A percentile compares a stretch with the other conserved stretches of the same genome.
Evolutionary conservation across 2,888 invertebrate species (phyloP).

Genomic region (Cyaniris semiargus): DNA sequence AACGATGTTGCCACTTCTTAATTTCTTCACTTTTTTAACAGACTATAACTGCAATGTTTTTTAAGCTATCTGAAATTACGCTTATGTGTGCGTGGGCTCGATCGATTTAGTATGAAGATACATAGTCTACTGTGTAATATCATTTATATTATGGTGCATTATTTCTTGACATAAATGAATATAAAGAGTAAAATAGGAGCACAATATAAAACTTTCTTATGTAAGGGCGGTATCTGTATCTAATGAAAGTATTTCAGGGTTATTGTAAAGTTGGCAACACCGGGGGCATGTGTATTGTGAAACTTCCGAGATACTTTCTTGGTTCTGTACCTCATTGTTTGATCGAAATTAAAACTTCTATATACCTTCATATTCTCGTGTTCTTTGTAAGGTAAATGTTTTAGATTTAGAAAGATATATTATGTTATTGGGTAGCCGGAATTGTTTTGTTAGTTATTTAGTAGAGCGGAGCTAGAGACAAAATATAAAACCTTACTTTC

Average conservation of each 20-base stretch:
- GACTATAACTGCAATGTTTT: no score
- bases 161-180: not conserved
- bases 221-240: not conserved
- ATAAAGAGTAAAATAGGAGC: not conserved
- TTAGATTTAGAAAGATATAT: not conserved
- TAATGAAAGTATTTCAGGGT: constrained; percentile 11
- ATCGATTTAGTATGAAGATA: no score
- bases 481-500: no score
- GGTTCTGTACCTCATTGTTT: not conserved
- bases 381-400: not conserved
- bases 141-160: not conserved
- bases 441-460: not conserved
- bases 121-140: no score
- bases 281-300: constrained; percentile 12
- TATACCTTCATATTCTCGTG: not conserved
- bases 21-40: no score
- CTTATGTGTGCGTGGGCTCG: no score
- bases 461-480: not conserved
- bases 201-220: constrained; percentile 1
- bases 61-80: no score
- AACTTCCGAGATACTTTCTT: not conserved
- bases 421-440: not conserved
- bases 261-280: not conserved
- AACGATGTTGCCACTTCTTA: no score
- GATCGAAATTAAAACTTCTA: not conserved